phyloP scores from a whole-genome alignment of 2,888 invertebrate genomes.

The Aleiodes alternator region DNA sequence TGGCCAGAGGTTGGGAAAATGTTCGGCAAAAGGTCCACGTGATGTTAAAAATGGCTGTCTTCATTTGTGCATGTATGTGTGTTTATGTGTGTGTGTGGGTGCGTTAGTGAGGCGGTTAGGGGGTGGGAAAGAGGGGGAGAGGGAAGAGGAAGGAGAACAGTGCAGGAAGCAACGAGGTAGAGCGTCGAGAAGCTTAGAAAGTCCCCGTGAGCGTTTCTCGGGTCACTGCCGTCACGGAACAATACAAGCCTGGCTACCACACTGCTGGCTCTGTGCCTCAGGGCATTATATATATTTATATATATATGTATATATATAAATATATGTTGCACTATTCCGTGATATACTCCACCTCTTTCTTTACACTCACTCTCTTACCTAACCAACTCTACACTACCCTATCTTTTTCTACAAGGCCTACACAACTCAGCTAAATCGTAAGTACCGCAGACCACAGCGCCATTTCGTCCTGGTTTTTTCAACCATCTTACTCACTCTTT shows the following conservation, averaged over 20 bases:
- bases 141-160: no score
- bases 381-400: neutral
- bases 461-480: no score
- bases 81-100: neutral
- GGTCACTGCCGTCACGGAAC: constrained; percentile 68
- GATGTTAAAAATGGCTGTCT: neutral
- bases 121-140: neutral
- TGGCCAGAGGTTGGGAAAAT: neutral
- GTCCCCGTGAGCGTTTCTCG: constrained; percentile 64
- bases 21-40: neutral
- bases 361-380: constrained; percentile 54
- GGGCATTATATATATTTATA: neutral
- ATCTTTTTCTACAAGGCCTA: constrained; percentile 54
- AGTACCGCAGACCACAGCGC: constrained; percentile 43
- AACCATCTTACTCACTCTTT: no score
- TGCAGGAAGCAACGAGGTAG: no score
- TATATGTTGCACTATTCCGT: constrained; percentile 56
- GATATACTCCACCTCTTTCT: constrained; percentile 54
- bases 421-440: constrained; percentile 55
- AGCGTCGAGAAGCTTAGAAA: constrained; percentile 58
- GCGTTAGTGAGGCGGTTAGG: neutral
- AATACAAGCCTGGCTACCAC: constrained; percentile 63
- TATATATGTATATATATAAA: constrained; percentile 14
- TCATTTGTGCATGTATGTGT: constrained; percentile 1
- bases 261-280: constrained; percentile 3